These are phyloP conservation scores for Chinchilla lanigera DNA, from an alignment of 2,113 vertebrate species.

Conservation along the genomic window DNA sequence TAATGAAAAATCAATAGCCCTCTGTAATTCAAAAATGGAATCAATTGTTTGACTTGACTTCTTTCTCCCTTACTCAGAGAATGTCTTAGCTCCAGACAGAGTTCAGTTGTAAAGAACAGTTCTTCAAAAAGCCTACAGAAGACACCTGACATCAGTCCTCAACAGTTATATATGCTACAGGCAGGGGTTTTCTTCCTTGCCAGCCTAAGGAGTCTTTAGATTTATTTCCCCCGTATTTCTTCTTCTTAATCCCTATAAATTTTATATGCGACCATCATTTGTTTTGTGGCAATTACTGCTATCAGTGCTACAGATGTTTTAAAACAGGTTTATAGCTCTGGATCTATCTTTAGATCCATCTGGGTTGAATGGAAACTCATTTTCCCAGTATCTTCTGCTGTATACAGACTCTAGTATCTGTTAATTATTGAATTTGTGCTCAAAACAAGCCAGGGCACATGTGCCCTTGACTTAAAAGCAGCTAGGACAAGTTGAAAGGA, in stretches of 20 bases:
- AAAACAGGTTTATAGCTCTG: conserved; percentile 28
- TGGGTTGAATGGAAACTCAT: background rate
- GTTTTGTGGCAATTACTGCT: conserved; percentile 1
- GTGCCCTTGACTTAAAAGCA: conserved; percentile 39
- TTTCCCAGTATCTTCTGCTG: conserved; percentile 7
- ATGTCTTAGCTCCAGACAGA: conserved; percentile 65
- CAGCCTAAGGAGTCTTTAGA: background rate
- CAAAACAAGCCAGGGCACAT: background rate
- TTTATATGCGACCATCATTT: background rate
- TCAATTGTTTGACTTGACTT: conserved; percentile 89
- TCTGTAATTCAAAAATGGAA: conserved; percentile 87
- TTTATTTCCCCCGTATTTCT: background rate
- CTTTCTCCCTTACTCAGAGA: conserved; percentile 72
- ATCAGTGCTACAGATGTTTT: background rate
- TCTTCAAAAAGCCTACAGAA: conserved; percentile 63
- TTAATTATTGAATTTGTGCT: conserved; percentile 28
- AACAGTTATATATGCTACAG: conserved; percentile 46
- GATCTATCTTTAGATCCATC: background rate
- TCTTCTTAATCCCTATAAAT: background rate
- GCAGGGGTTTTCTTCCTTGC: background rate
- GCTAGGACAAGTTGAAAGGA: background rate
- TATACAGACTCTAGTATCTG: conserved; percentile 16
- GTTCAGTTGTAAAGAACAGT: conserved; percentile 72
- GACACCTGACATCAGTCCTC: conserved; percentile 45
- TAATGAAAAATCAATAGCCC: conserved; percentile 98